Evolutionary conservation across 2,888 invertebrate genomes (phyloP).

Genomic region (Sepioteuthis lessoniana): DNA sequence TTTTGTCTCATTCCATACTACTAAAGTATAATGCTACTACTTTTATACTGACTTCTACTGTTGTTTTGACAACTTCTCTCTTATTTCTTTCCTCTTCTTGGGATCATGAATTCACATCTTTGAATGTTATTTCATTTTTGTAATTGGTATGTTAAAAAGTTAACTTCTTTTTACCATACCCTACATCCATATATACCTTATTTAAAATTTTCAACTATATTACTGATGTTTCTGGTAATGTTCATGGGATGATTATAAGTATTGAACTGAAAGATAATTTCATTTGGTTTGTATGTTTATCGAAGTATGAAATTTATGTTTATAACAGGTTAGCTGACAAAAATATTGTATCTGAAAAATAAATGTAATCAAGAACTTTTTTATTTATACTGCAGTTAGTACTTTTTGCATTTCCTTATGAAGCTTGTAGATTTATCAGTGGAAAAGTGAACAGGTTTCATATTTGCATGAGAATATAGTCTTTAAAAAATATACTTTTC

Average conservation of each 20-base stretch:
- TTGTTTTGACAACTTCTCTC: not conserved
- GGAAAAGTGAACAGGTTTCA: too few relatives aligned
- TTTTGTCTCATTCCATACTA: conserved; percentile 47
- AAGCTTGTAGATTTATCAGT: too few relatives aligned
- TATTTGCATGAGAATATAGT: too few relatives aligned
- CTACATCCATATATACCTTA: not conserved
- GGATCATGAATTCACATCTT: not conserved
- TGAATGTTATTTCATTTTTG: not conserved
- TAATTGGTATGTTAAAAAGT: not conserved
- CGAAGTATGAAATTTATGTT: not conserved
- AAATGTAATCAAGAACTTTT: too few relatives aligned
- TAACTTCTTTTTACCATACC: not conserved
- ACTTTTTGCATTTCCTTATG: too few relatives aligned
- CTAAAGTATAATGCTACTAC: not conserved
- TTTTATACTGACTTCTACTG: conserved; percentile 16
- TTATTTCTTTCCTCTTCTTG: conserved; percentile 33
- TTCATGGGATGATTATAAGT: not conserved
- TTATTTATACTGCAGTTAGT: too few relatives aligned
- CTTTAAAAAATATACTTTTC: too few relatives aligned
- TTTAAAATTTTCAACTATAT: too few relatives aligned
- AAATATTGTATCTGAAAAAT: too few relatives aligned
- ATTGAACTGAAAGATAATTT: not conserved
- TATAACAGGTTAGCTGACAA: too few relatives aligned
- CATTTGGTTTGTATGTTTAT: not conserved
- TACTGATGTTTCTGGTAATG: not conserved